phyloP scores from a whole-genome alignment of 2,888 invertebrate species.

The Leucozona laternaria region DNA sequence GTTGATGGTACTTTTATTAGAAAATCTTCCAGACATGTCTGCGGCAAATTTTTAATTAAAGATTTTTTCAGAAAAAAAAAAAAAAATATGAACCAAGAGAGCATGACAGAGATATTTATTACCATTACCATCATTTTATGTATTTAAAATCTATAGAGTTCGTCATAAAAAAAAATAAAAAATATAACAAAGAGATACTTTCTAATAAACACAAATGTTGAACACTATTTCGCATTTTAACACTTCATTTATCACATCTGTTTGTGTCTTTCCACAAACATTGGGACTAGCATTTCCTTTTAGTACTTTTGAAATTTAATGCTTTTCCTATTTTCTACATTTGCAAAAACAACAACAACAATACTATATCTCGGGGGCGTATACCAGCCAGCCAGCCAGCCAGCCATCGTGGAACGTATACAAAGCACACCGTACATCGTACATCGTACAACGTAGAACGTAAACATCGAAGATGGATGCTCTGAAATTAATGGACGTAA shows the following conservation, averaged over 20 bases:
- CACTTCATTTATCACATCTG: conserved; percentile 32
- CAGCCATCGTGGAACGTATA: too few species aligned
- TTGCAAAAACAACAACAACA: not conserved
- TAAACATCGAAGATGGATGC: conserved; percentile 29
- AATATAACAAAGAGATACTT: not conserved
- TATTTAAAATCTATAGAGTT: conserved; percentile 8
- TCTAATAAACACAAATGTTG: conserved; percentile 39
- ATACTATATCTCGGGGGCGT: conserved; percentile 1
- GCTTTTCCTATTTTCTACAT: conserved; percentile 21
- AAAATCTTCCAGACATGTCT: not conserved
- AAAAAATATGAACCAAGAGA: not conserved
- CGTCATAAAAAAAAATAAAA: not conserved
- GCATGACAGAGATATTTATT: not conserved
- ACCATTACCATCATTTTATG: not conserved
- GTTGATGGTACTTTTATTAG: too few species aligned
- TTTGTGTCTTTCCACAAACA: conserved; percentile 4
- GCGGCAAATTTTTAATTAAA: not conserved
- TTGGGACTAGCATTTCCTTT: conserved; percentile 43
- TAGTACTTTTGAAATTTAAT: conserved; percentile 43
- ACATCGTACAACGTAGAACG: not conserved
- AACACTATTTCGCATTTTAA: conserved; percentile 41
- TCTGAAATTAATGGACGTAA: conserved; percentile 56
- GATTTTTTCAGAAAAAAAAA: not conserved
- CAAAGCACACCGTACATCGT: not conserved
- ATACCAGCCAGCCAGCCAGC: too few species aligned